These are phyloP conservation scores for Tenthredo scrophulariae DNA, from an alignment of 2,888 invertebrate genomes.

Conservation along the genomic window DNA sequence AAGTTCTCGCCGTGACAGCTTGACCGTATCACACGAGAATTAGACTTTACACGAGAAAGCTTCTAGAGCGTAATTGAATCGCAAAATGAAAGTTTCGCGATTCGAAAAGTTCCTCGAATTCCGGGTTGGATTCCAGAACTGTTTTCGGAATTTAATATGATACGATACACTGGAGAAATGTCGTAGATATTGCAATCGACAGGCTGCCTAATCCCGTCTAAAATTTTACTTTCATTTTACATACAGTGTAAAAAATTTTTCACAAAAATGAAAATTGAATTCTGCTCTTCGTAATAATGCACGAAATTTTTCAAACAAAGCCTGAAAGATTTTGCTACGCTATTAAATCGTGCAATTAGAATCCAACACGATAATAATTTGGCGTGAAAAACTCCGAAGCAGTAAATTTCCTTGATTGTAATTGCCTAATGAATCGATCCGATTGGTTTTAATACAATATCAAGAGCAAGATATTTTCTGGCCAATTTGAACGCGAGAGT, in stretches of 20 bases:
- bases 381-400: not conserved
- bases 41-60: slow-evolving; percentile 52
- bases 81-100: slow-evolving; percentile 48
- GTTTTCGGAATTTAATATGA: slow-evolving; percentile 43
- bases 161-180: not conserved
- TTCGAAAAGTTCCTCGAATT: slow-evolving; percentile 36
- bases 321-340: not conserved
- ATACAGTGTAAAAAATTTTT: not conserved
- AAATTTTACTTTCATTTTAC: not conserved
- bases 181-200: not conserved
- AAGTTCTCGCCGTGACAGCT: slow-evolving; percentile 39
- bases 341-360: not conserved
- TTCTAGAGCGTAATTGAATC: slow-evolving; percentile 52
- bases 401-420: not conserved
- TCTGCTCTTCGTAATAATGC: not conserved
- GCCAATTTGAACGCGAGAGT: slow-evolving; percentile 21
- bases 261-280: not conserved
- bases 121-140: slow-evolving; percentile 4
- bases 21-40: slow-evolving; percentile 53
- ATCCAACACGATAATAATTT: not conserved
- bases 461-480: not conserved
- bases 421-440: slow-evolving; percentile 1
- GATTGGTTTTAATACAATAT: slow-evolving; percentile 6
- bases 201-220: not conserved
- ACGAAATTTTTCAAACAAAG: not conserved